Evolutionary conservation across 2,888 invertebrate genomes (phyloP), one percentile per base, ranked within the genome.

Genomic region (Linnaemya vulpina): DNA sequence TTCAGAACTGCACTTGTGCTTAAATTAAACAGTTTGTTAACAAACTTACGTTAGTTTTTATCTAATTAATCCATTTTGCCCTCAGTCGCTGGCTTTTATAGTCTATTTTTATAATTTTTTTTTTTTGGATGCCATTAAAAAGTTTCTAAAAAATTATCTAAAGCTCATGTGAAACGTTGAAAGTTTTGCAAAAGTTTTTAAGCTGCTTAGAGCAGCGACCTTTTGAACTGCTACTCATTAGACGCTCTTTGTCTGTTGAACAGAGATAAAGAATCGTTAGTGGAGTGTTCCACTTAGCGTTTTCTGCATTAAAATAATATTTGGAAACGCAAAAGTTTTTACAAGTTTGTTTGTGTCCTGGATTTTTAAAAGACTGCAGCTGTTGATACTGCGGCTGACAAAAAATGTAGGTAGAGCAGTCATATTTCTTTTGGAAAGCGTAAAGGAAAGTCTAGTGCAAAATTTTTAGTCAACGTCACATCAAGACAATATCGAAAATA

Each of bases 151-250:
- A n/a, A 65, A 51, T 55, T 67, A 67, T 65, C 30, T 67, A 22
- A 67, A 40, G 63, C 70, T 62, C 62, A 60, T 65, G 17, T 53
- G 46, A 76, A 77, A 84, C 43, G 35, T 62, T 67, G 17, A 76
- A 81, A 80, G 73, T 84, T 70, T 70, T 77, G 3, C 4, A 20
- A 78, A 63, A 11, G 58, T 35, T 79, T 80, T 58, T 43, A 74
- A 76, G 80, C 80, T 13, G 67, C 71, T 76, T 84, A 73, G 80
- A 68, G 62, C 80, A 81, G 76, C 80, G 80, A 84, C 80, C 80
- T 81, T 84, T 84, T 62, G 49, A 70, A 76, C 5, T 20, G 20
- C 62, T 35, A 43, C 20, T 46, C 58, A 38, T 62, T 63, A 58
- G 40, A 68, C 25, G 55, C 40, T 49, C 25, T 73, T 80, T 84